Evolutionary conservation across 2,797 vertebrate genomes (phyloP).

Genomic region (Pipistrellus kuhlii): DNA sequence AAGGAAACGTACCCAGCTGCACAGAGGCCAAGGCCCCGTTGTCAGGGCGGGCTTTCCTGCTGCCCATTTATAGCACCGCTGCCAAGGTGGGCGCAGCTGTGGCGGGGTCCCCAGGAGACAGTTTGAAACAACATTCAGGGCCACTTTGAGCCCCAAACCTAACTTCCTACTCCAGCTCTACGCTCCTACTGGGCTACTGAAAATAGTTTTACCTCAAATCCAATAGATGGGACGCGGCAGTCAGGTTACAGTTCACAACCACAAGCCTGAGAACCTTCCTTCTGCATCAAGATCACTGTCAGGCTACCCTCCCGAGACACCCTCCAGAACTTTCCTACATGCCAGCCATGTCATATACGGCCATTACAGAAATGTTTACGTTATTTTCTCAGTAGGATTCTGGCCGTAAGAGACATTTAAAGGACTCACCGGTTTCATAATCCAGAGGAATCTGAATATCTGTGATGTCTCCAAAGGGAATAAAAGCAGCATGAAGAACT

Average conservation of each 20-base stretch:
- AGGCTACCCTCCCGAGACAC: not conserved
- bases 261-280: not conserved
- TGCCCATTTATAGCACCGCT: not conserved
- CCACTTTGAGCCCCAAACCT: not conserved
- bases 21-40: not conserved
- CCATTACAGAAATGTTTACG: not conserved
- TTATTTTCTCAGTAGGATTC: slow-evolving; percentile 30
- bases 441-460: slow-evolving; percentile 98
- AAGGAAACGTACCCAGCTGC: not conserved
- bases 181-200: not conserved
- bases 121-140: slow-evolving; percentile 30
- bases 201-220: slow-evolving; percentile 22
- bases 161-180: not conserved
- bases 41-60: not conserved
- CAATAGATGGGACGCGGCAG: not conserved
- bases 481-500: slow-evolving; percentile 96
- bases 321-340: not conserved
- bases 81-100: not conserved
- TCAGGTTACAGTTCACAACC: not conserved
- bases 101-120: not conserved
- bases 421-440: slow-evolving; percentile 94
- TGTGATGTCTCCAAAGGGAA: slow-evolving; percentile 96
- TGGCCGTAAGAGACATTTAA: not conserved
- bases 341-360: not conserved
- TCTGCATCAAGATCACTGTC: not conserved